These are phyloP conservation scores for Leptarthrus brevirostris DNA, from an alignment of 2,888 invertebrate species.

Conservation along the genomic window DNA sequence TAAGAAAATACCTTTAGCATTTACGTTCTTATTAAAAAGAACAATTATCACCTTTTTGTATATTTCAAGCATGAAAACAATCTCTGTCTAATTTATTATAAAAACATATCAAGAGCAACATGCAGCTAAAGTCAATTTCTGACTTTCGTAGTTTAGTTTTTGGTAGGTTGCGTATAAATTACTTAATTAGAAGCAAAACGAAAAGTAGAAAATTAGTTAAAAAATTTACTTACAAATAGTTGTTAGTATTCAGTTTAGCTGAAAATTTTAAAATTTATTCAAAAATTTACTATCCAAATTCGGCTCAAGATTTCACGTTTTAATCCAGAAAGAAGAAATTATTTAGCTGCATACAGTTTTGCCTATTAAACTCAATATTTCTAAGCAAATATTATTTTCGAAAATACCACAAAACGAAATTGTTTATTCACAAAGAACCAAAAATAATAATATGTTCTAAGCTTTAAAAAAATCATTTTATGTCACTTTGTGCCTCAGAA, in stretches of 20 bases:
- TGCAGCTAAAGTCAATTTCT: background rate
- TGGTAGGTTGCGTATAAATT: too few species aligned
- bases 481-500: constrained; percentile 49
- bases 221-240: too few species aligned
- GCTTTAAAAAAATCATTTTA: constrained; percentile 27
- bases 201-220: too few species aligned
- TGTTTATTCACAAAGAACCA: constrained; percentile 33
- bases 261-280: too few species aligned
- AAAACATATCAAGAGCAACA: constrained; percentile 17
- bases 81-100: background rate
- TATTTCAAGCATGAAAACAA: too few species aligned
- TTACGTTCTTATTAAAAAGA: too few species aligned
- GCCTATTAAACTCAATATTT: background rate
- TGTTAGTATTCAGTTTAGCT: too few species aligned
- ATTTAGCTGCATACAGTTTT: background rate
- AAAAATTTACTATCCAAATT: background rate
- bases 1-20: too few species aligned
- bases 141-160: too few species aligned
- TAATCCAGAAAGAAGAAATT: background rate
- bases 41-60: too few species aligned
- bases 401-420: constrained; percentile 8
- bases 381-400: background rate
- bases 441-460: constrained; percentile 39
- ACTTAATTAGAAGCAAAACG: too few species aligned
- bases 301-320: background rate